phyloP scores from a whole-genome alignment of 2,888 invertebrate species.

The Cecidostiba fungosa region DNA sequence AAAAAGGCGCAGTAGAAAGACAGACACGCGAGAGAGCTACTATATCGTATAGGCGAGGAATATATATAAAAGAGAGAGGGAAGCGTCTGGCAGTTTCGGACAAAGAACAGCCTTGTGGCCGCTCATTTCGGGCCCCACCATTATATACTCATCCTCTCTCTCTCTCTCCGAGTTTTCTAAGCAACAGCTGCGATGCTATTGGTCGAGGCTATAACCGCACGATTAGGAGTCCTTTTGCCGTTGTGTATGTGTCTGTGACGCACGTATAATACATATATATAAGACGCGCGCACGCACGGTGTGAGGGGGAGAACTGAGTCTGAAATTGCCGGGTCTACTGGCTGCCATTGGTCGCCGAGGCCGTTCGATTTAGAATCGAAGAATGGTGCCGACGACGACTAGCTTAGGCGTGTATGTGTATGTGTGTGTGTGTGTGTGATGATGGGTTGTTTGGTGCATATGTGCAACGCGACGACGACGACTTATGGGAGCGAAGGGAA shows the following conservation, averaged over 20 bases:
- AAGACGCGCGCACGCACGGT: background rate
- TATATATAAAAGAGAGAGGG: slow-evolving; percentile 21
- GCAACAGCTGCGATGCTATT: slow-evolving; percentile 28
- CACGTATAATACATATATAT: background rate
- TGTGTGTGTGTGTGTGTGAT: background rate
- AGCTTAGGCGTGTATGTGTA: too few species aligned
- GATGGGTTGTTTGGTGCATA: slow-evolving; percentile 14
- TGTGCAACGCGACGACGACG: slow-evolving; percentile 6
- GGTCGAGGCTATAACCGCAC: background rate
- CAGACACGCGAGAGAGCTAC: background rate
- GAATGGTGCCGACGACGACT: slow-evolving; percentile 71
- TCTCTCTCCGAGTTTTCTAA: background rate
- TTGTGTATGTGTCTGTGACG: background rate
- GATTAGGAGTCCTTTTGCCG: slow-evolving; percentile 48
- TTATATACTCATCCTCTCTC: slow-evolving; percentile 9
- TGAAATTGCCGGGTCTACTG: slow-evolving; percentile 65
- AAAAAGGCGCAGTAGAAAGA: background rate
- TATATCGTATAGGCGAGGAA: background rate
- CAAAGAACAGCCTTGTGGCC: slow-evolving; percentile 79
- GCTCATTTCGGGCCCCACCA: slow-evolving; percentile 54
- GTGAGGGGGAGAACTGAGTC: slow-evolving; percentile 64
- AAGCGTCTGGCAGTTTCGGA: slow-evolving; percentile 73
- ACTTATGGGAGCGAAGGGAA: slow-evolving; percentile 30
- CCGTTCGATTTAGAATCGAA: slow-evolving; percentile 77
- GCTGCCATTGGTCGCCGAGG: slow-evolving; percentile 75